Conservation (phyloP, 2,888 invertebrate genomes). For the Dryobotodes eremita region DNA sequence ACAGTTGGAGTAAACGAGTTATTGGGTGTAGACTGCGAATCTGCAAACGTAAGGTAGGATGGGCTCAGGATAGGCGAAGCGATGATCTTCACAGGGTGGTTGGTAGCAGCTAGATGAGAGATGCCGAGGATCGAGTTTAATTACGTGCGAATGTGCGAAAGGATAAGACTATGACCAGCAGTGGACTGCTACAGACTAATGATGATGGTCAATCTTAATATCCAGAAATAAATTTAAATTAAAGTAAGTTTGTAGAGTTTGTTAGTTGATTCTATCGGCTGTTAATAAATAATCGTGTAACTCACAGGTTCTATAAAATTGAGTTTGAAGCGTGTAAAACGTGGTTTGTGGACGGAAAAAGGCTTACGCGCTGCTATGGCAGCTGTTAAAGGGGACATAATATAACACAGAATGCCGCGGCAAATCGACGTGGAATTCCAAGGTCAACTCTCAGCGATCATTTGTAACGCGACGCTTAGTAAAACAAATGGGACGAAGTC, state of each 20-base stretch:
- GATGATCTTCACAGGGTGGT: too few species aligned
- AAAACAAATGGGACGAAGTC: slow-evolving; percentile 16
- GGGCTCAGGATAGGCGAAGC: too few species aligned
- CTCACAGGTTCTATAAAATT: slow-evolving; percentile 3
- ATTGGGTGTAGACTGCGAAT: too few species aligned
- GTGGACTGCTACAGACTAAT: not conserved
- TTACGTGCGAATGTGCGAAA: too few species aligned
- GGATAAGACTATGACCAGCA: too few species aligned
- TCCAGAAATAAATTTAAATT: not conserved
- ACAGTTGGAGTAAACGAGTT: too few species aligned
- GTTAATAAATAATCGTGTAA: not conserved
- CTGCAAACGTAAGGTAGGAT: too few species aligned
- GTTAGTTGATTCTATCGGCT: not conserved
- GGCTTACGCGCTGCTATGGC: slow-evolving; percentile 30
- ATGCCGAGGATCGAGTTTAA: too few species aligned
- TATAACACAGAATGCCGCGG: slow-evolving; percentile 8
- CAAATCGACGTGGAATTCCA: slow-evolving; percentile 20
- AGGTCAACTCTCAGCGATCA: slow-evolving; percentile 14
- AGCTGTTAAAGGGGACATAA: slow-evolving; percentile 9
- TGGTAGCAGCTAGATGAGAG: too few species aligned
- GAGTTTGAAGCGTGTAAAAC: not conserved
- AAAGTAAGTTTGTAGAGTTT: not conserved
- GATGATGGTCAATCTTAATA: not conserved
- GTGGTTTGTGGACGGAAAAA: slow-evolving; percentile 33
- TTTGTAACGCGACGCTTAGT: slow-evolving; percentile 13